Percentiles rank a stretch among this genome's conserved stretches.
phyloP scores from a whole-genome alignment of 2,113 vertebrate species.

The Antechinus stuartii region DNA sequence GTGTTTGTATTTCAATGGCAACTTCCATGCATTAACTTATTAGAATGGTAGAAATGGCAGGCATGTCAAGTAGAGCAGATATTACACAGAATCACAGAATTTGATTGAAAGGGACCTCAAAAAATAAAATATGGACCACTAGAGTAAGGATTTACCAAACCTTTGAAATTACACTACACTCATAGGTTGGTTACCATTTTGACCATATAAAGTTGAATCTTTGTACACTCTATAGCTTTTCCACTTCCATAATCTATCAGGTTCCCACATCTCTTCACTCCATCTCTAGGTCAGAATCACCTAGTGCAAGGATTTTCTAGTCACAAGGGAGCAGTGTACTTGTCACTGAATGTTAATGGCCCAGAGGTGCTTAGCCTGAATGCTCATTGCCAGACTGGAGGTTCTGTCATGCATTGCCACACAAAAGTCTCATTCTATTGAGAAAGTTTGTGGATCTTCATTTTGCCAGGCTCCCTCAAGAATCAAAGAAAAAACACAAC shows the following conservation, averaged over 20 bases:
- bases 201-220: neutral
- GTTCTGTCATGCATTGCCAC: neutral
- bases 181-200: neutral
- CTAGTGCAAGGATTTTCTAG: neutral
- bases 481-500: neutral
- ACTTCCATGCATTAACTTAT: neutral
- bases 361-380: neutral
- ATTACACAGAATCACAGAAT: neutral
- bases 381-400: neutral
- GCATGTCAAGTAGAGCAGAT: neutral
- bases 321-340: neutral
- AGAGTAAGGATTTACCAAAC: neutral
- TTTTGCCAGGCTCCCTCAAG: neutral
- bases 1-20: neutral
- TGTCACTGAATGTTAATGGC: neutral
- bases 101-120: neutral
- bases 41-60: neutral
- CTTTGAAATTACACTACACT: neutral
- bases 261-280: neutral
- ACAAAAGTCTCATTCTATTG: neutral
- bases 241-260: neutral
- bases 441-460: neutral
- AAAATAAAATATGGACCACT: neutral
- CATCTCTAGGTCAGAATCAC: neutral
- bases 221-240: neutral